Evolutionary conservation across 1,140 invertebrate species (phyloP).

Genomic region (Dendrolimus kikuchii): DNA sequence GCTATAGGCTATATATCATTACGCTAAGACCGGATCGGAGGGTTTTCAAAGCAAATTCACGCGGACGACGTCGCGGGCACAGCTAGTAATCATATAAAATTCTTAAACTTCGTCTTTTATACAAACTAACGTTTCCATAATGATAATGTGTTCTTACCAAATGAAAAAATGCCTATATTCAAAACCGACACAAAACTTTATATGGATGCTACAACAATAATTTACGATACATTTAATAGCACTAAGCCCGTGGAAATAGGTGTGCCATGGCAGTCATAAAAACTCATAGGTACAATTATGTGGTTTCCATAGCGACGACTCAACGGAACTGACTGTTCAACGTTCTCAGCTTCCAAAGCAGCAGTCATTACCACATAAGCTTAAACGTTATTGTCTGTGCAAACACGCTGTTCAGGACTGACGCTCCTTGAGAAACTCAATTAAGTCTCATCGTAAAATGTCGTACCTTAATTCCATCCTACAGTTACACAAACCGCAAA

Average conservation of each 20-base stretch:
- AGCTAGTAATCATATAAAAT: too few species aligned
- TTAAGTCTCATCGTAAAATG: conserved; percentile 23
- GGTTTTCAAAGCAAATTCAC: too few species aligned
- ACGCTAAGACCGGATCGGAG: too few species aligned
- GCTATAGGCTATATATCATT: too few species aligned
- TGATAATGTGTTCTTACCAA: too few species aligned
- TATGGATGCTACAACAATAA: conserved; percentile 14
- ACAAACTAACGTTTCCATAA: too few species aligned
- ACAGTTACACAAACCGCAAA: conserved; percentile 16
- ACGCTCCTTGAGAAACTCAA: conserved; percentile 24
- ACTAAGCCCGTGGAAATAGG: conserved; percentile 18
- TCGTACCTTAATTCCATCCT: conserved; percentile 7
- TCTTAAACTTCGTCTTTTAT: too few species aligned
- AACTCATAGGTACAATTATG: neutral
- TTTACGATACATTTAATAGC: conserved; percentile 20
- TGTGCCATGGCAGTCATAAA: conserved; percentile 26
- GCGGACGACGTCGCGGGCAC: too few species aligned
- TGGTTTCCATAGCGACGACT: neutral
- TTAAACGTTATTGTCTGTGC: neutral
- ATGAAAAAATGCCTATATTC: too few species aligned
- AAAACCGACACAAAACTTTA: too few species aligned
- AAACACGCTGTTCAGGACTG: conserved; percentile 10
- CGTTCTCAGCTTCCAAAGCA: neutral
- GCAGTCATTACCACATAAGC: neutral
- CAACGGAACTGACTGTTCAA: too few species aligned